Conservation (phyloP, 2,113 vertebrate genomes). For the Danio rerio region DNA sequence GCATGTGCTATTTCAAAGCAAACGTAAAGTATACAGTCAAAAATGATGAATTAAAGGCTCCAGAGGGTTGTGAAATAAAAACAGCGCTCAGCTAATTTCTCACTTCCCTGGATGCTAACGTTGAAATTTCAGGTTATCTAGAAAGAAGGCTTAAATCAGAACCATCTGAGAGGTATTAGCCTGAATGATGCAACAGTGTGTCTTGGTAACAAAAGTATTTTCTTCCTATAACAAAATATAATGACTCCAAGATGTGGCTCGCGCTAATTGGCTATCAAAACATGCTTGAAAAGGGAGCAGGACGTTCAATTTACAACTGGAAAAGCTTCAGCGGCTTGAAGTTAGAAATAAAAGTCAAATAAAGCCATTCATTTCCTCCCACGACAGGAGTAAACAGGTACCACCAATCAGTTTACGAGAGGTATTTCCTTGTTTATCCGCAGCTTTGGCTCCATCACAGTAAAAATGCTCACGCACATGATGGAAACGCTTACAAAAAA, state of each 20-base stretch:
- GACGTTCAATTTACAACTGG: conserved; percentile 28
- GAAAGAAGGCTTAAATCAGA: conserved; percentile 44
- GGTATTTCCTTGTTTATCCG: conserved; percentile 22
- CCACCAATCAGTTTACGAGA: conserved; percentile 24
- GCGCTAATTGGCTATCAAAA: conserved; percentile 56
- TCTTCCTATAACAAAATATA: conserved; percentile 60
- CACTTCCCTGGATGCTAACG: conserved; percentile 32
- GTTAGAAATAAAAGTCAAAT: not conserved
- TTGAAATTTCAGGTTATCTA: conserved; percentile 49
- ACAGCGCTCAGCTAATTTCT: conserved; percentile 7
- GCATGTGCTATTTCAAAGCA: conserved; percentile 24
- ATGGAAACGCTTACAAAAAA: not conserved
- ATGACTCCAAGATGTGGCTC: conserved; percentile 51
- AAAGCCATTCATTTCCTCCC: conserved; percentile 20
- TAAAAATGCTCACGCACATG: conserved; percentile 46
- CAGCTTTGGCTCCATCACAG: conserved; percentile 9
- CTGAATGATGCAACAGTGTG: conserved; percentile 50
- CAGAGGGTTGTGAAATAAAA: conserved; percentile 34
- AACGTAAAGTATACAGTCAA: conserved; percentile 17
- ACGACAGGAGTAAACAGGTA: conserved; percentile 34
- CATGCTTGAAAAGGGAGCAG: conserved; percentile 10
- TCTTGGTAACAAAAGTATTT: conserved; percentile 56
- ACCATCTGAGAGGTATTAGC: conserved; percentile 60
- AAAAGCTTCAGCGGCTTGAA: not conserved
- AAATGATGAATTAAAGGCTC: conserved; percentile 25